Evolutionary conservation across 2,797 vertebrate genomes (phyloP).

Genomic region (Takifugu rubripes): DNA sequence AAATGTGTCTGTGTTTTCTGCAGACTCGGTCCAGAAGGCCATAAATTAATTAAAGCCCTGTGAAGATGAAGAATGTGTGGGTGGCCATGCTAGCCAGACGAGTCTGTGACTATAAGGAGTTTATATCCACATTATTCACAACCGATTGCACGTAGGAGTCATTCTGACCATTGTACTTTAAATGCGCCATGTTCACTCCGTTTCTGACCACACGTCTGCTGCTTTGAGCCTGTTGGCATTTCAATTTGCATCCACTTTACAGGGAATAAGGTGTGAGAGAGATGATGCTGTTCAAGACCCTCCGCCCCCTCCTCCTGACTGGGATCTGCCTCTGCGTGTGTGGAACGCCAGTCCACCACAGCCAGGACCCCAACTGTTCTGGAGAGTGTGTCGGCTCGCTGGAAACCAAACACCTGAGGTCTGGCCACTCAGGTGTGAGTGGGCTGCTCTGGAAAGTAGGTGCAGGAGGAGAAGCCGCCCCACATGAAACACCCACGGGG

Average conservation of each 20-base stretch:
- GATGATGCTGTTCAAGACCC: constrained; percentile 55
- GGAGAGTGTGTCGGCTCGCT: constrained; percentile 29
- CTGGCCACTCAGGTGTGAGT: constrained; percentile 15
- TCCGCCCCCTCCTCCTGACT: constrained; percentile 62
- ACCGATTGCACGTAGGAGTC: constrained; percentile 14
- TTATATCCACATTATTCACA: constrained; percentile 35
- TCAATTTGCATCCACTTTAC: constrained; percentile 20
- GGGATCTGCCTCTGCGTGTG: constrained; percentile 52
- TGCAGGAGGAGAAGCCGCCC: constrained; percentile 40
- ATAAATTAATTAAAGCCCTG: too few relatives aligned
- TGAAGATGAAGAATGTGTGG: neutral
- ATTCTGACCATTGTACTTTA: neutral
- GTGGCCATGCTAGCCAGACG: constrained; percentile 4
- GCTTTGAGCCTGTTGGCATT: neutral
- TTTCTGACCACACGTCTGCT: neutral
- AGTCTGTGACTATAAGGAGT: constrained; percentile 38
- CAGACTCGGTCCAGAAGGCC: too few relatives aligned
- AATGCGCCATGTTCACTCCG: too few relatives aligned
- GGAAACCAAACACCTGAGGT: constrained; percentile 13
- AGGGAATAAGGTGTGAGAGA: constrained; percentile 53
- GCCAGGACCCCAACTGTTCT: constrained; percentile 34
- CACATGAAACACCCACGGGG: constrained; percentile 41
- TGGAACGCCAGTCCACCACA: constrained; percentile 53
- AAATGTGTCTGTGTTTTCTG: constrained; percentile 2
- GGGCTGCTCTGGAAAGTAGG: constrained; percentile 39